phyloP scores from a whole-genome alignment of 2,888 invertebrate genomes.

The Chaitophorus viminalis region DNA sequence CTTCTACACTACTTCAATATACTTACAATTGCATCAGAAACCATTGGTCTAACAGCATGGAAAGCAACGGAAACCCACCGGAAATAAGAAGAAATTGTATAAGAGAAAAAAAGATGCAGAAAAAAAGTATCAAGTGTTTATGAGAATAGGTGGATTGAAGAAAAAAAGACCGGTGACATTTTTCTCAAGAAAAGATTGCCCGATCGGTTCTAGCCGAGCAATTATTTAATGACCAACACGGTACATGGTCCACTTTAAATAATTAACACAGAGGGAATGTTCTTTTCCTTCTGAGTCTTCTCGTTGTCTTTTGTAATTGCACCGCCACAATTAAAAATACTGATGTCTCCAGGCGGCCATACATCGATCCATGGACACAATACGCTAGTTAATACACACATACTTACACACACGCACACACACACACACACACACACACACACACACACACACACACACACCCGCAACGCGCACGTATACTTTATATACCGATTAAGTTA shows the following conservation, averaged over 20 bases:
- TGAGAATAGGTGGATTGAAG: constrained; percentile 1
- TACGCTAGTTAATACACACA: background rate
- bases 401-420: background rate
- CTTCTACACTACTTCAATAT: background rate
- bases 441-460: background rate
- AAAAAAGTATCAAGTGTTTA: constrained; percentile 59
- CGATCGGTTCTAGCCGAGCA: constrained; percentile 34
- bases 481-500: background rate
- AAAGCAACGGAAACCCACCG: constrained; percentile 41
- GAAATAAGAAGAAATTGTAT: constrained; percentile 48
- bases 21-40: constrained; percentile 19
- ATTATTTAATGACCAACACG: constrained; percentile 55
- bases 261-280: constrained; percentile 54
- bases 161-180: constrained; percentile 52
- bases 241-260: constrained; percentile 57
- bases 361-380: constrained; percentile 20
- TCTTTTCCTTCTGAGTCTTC: background rate
- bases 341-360: constrained; percentile 35
- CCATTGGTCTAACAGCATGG: background rate
- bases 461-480: background rate
- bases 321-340: constrained; percentile 57
- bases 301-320: constrained; percentile 43
- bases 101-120: constrained; percentile 7
- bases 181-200: constrained; percentile 57
- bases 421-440: background rate